A percentile compares a stretch with the other conserved stretches of the same genome.
phyloP scores from a whole-genome alignment of 2,888 invertebrate genomes.

The Palloptera scutellata region DNA sequence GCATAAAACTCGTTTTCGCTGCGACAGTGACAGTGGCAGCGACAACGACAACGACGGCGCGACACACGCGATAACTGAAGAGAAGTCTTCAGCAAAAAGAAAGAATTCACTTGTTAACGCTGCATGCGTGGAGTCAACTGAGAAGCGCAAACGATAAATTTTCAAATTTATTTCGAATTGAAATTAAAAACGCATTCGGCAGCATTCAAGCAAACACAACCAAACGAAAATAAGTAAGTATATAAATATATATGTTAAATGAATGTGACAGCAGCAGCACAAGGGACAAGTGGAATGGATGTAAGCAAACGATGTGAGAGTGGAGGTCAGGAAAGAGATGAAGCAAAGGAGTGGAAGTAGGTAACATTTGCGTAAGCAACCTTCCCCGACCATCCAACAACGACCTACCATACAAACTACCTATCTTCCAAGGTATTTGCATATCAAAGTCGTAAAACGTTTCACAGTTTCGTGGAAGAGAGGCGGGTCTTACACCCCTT shows the following conservation, averaged over 20 bases:
- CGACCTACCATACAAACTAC: too few species aligned
- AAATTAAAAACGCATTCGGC: slow-evolving; percentile 47
- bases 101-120: slow-evolving; percentile 23
- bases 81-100: slow-evolving; percentile 19
- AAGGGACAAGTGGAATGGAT: background rate
- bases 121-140: slow-evolving; percentile 10
- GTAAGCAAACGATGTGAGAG: too few species aligned
- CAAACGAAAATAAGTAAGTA: background rate
- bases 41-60: slow-evolving; percentile 30
- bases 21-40: too few species aligned
- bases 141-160: slow-evolving; percentile 42
- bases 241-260: background rate
- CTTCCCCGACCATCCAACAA: too few species aligned
- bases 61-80: background rate
- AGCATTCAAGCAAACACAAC: slow-evolving; percentile 30
- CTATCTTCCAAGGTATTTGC: too few species aligned
- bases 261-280: background rate
- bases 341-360: too few species aligned
- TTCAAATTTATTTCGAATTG: slow-evolving; percentile 48
- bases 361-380: too few species aligned
- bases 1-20: slow-evolving; percentile 40
- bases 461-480: too few species aligned
- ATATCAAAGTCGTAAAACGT: too few species aligned
- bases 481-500: too few species aligned
- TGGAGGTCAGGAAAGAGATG: too few species aligned